Conservation (phyloP, 2,113 vertebrate species). For the Zapornia atra region DNA sequence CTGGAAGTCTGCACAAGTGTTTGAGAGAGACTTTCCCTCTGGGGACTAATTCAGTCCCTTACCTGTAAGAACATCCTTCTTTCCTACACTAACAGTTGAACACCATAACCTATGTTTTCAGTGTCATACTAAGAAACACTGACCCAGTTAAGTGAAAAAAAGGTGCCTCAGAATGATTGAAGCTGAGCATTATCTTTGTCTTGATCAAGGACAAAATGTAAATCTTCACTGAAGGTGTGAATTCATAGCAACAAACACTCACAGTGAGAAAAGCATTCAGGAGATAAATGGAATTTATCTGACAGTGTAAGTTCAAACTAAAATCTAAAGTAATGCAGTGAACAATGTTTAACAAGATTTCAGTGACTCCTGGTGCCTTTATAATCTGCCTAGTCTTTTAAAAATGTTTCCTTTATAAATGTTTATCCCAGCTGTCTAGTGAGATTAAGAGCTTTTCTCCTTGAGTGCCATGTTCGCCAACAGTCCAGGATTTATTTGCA, state of each 20-base stretch:
- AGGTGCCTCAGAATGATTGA: conserved; percentile 20
- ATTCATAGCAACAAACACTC: conserved; percentile 67
- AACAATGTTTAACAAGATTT: conserved; percentile 75
- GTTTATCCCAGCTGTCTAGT: conserved; percentile 69
- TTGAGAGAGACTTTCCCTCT: background rate
- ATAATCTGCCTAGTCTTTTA: conserved; percentile 72
- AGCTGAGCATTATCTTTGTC: conserved; percentile 56
- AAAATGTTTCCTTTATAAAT: conserved; percentile 71
- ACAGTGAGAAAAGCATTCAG: conserved; percentile 53
- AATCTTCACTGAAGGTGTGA: conserved; percentile 68
- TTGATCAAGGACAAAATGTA: conserved; percentile 65
- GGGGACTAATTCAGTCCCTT: background rate
- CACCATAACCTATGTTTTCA: background rate
- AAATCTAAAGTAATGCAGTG: conserved; percentile 69
- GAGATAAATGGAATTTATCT: conserved; percentile 77
- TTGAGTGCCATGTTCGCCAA: conserved; percentile 2
- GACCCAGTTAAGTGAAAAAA: conserved; percentile 2
- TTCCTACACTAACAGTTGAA: background rate
- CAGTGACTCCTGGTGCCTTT: conserved; percentile 70
- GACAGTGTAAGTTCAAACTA: conserved; percentile 68
- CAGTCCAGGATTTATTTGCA: background rate
- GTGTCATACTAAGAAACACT: conserved; percentile 1
- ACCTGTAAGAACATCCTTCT: conserved; percentile 6
- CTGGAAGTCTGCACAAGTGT: background rate
- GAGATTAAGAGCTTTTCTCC: conserved; percentile 73